A percentile compares a stretch with the other conserved stretches of the same genome.
These are phyloP conservation scores for Myotis davidii DNA, from an alignment of 2,113 vertebrate genomes.

Conservation along the genomic window DNA sequence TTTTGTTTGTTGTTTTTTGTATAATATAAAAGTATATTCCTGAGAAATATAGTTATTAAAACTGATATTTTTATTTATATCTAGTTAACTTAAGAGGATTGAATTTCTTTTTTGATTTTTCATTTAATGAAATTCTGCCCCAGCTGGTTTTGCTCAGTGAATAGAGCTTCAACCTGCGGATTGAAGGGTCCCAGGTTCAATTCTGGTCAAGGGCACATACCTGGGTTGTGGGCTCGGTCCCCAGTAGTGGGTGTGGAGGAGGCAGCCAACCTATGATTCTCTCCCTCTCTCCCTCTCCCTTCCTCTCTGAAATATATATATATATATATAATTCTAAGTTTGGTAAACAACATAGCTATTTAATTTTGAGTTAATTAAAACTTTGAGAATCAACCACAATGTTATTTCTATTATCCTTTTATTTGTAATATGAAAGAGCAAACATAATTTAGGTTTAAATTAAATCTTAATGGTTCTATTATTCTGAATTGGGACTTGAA, in stretches of 20 bases:
- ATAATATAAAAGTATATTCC: background rate
- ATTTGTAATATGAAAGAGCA: background rate
- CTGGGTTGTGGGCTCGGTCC: no score
- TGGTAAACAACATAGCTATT: background rate
- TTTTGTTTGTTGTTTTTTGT: background rate
- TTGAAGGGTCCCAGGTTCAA: no score
- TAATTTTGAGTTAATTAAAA: conserved; percentile 50
- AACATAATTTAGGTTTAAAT: conserved; percentile 16
- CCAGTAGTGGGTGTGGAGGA: no score
- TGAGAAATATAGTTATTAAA: background rate
- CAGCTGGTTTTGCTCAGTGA: no score
- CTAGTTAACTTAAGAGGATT: background rate
- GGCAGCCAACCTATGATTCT: no score
- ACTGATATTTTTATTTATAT: background rate
- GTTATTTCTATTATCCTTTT: background rate
- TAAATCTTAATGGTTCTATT: background rate
- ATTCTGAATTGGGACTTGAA: background rate
- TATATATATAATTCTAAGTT: background rate
- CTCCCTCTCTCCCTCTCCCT: no score
- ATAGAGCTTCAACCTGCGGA: no score
- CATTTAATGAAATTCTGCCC: no score
- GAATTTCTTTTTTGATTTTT: background rate
- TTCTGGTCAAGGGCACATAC: no score
- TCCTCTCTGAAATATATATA: no score
- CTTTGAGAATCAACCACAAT: background rate